These are phyloP conservation scores for Psilopsiagon aurifrons DNA, from an alignment of 2,113 vertebrate genomes.

Conservation along the genomic window DNA sequence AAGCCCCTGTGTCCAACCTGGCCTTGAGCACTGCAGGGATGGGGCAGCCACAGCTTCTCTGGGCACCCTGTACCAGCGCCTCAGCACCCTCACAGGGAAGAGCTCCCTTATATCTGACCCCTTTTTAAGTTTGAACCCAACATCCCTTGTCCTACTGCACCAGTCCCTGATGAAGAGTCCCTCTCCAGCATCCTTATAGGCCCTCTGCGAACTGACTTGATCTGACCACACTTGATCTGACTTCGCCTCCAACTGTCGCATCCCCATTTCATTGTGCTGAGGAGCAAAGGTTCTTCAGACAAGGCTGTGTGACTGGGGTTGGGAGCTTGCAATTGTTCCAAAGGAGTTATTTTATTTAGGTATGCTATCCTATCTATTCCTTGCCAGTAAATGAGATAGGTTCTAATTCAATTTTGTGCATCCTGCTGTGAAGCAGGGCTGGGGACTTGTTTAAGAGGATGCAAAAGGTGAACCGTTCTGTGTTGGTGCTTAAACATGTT, in stretches of 20 bases:
- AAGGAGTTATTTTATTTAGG: neutral
- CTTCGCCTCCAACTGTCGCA: neutral
- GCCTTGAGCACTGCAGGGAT: neutral
- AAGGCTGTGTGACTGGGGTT: neutral
- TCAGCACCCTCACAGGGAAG: too few relatives aligned
- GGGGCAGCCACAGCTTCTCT: too few relatives aligned
- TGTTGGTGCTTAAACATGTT: neutral
- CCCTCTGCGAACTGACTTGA: neutral
- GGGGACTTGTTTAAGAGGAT: neutral
- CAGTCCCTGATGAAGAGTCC: neutral
- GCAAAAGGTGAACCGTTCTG: neutral
- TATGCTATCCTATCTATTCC: neutral
- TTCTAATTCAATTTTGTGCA: neutral
- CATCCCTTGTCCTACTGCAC: neutral
- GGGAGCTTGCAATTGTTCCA: neutral
- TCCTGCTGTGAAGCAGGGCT: neutral
- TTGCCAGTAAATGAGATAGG: accelerated
- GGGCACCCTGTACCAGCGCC: too few relatives aligned
- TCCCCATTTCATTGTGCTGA: neutral
- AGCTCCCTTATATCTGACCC: neutral
- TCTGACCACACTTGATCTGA: neutral
- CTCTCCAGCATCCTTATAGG: neutral
- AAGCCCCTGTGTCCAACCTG: accelerated
- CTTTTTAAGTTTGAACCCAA: neutral
- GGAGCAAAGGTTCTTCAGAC: neutral